Evolutionary conservation across 2,113 vertebrate genomes (phyloP), one percentile per base, ranked within the genome.

Genomic region (Myxocyprinus asiaticus): DNA sequence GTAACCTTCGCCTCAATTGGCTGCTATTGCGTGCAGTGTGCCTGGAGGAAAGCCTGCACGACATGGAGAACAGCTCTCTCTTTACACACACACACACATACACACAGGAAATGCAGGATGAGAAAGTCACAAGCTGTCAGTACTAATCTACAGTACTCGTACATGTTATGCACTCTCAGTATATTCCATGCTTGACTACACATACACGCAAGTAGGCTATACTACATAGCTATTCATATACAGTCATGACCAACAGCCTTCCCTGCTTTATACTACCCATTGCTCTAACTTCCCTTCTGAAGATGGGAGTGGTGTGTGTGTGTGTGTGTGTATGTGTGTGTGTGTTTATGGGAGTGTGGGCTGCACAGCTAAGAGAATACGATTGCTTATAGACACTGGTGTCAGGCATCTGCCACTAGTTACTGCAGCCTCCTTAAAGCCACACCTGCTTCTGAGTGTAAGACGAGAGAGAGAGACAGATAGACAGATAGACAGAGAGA

Each of bases 381-480:
- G 67, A 73, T 77, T 79, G 81, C 84, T 85, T 77, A 90, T 89
- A 92, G 22, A 33, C 89, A 87, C 9, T 53, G 81, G 78, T 91
- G 87, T 92, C 93, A 94, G 93, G 91, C 89, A 90, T 90, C 90
- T 88, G 89, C 90, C 91, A 89, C 63, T 75, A 67, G 70, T 80
- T 75, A 47, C 4, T 71, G 43, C 90, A 90, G 84, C 85, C 78
- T 87, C 86, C 88, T 83, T 87, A 92, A 92, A 91, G 92, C 90
- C 92, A 86, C 93, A 94, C 91, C 94, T 94, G 93, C 93, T 91
- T 11, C 47, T 7, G 77, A 86, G 79, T 91, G 87, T 51, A 84
- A 81, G 88, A 80, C 84, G 22, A 33, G 22, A 33, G 22, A 33
- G 22, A 33, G 22, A 33, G 22, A 33, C 1, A 33, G 22, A 33